Conservation (phyloP, 64 coral and sea anemone species). For the Porites australiensis region DNA sequence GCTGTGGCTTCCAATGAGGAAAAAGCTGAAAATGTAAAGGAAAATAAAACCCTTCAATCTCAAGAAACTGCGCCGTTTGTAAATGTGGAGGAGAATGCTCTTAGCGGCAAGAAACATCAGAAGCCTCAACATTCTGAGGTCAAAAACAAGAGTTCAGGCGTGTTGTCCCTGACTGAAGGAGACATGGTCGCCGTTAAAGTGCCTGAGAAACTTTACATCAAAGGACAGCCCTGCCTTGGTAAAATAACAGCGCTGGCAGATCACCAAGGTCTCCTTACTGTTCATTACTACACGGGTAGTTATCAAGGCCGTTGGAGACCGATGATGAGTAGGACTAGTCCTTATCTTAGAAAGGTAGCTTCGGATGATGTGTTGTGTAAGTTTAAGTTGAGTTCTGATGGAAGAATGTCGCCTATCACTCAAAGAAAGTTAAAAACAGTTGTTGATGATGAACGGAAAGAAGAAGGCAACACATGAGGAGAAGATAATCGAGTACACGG, state of each 20-base stretch:
- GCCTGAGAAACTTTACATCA: conserved; percentile 92
- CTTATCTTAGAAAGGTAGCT: conserved; percentile 93
- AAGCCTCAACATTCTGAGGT: background rate
- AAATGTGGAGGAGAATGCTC: background rate
- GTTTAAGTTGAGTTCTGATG: conserved; percentile 76
- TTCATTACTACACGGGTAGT: conserved; percentile 93
- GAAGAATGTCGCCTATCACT: conserved; percentile 89
- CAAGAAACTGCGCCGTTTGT: background rate
- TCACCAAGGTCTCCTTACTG: conserved; percentile 71
- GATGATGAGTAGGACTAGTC: conserved; percentile 97
- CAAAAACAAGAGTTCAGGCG: background rate
- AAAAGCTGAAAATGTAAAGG: background rate
- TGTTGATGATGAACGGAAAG: conserved; percentile 67
- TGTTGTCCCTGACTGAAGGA: conserved; percentile 64
- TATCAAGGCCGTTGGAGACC: conserved; percentile 90
- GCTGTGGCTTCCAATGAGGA: background rate
- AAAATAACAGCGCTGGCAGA: conserved; percentile 74
- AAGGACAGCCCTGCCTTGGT: conserved; percentile 96
- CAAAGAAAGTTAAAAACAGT: conserved; percentile 68
- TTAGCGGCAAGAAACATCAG: background rate
- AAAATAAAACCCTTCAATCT: background rate
- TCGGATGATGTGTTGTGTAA: conserved; percentile 82
- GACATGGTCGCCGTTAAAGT: conserved; percentile 95
- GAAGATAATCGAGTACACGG: background rate
- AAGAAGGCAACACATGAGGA: background rate